Base-by-base conservation (phyloP, 2,113 vertebrate species). In the Ceyx cyanopectus region DNA sequence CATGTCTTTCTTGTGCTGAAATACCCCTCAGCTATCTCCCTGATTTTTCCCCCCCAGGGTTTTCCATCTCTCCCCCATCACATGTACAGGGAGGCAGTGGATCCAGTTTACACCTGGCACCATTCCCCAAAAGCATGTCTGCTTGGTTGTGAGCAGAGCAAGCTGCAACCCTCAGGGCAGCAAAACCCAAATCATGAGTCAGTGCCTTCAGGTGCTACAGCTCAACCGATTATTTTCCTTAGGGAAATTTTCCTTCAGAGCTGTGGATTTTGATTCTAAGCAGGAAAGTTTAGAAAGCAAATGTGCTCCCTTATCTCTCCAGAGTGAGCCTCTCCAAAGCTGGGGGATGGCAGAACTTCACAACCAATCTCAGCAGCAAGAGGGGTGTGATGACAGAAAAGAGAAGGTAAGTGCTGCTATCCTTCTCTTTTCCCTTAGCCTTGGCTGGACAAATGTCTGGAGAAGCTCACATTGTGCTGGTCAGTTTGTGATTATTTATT, bases 151-250 rank as follows among this genome's bases (percentile, higher is more conserved):
- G 34, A 79, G 5, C 6, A 15, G 12, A 2, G 3, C 3, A 14
- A 67, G 11, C 53, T 43, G n/a, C 29, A 29, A 32, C 21, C 14
- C 3, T 14, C 14, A 8, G 12, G 8, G 45, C 24, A 14, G 43
- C 68, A 23, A 26, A 69, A 51, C 12, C 27, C 20, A 9, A 51
- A 58, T 3, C 2, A 0, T 9, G 24, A 30, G 12, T 4, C 1
- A 1, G n/a, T 84, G 27, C 30, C 41, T 27, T 19, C 20, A 30
- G 17, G 20, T 60, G 24, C 58, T 14, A 3, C 40, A 54, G 21
- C 69, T 46, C 26, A 63, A 14, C 8, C 0, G 4, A 8, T 7
- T 41, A 8, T 65, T 70, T 65, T 27, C 37, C 32, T 69, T 14
- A 23, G 13, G 20, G 24, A 58, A 53, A 11, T 48, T 65, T 51